Evolutionary conservation across 1,140 invertebrate species (phyloP).

Genomic region (Drosophila mojavensis): DNA sequence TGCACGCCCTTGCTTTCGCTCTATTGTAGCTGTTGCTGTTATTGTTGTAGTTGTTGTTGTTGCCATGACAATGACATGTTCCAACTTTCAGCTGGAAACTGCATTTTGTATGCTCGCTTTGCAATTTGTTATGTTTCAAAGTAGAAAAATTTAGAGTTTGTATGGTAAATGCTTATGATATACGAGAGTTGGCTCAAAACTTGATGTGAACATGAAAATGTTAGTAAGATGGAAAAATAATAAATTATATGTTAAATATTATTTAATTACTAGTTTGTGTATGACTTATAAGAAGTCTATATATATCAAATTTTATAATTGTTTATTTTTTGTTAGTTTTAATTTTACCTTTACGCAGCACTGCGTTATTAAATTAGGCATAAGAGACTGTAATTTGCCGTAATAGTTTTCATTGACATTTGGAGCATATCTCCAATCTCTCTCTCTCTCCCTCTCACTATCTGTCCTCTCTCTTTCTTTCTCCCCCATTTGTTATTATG

Average conservation of each 20-base stretch:
- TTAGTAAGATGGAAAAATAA: no score
- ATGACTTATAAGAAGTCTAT: background rate
- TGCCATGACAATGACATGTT: slow-evolving; percentile 60
- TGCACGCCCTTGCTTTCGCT: slow-evolving; percentile 63
- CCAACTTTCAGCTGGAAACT: slow-evolving; percentile 50
- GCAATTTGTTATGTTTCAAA: slow-evolving; percentile 44
- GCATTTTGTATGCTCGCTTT: slow-evolving; percentile 41
- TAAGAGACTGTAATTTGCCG: slow-evolving; percentile 55
- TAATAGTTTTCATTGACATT: slow-evolving; percentile 60
- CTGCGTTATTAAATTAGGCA: slow-evolving; percentile 56
- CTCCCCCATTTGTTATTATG: no score
- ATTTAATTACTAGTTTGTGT: slow-evolving; percentile 4
- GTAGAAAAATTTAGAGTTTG: slow-evolving; percentile 44
- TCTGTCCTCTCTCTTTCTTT: background rate
- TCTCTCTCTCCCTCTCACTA: background rate
- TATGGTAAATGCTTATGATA: background rate
- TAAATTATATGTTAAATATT: background rate
- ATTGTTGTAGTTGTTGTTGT: slow-evolving; percentile 51
- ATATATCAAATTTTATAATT: background rate
- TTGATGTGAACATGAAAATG: no score
- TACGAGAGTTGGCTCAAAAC: background rate
- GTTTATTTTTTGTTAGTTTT: no score
- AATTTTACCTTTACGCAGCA: slow-evolving; percentile 25
- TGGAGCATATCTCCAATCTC: slow-evolving; percentile 22
- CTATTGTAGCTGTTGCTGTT: slow-evolving; percentile 31